phyloP scores from a whole-genome alignment of 2,113 vertebrate genomes.

The Sclerurus mexicanus region DNA sequence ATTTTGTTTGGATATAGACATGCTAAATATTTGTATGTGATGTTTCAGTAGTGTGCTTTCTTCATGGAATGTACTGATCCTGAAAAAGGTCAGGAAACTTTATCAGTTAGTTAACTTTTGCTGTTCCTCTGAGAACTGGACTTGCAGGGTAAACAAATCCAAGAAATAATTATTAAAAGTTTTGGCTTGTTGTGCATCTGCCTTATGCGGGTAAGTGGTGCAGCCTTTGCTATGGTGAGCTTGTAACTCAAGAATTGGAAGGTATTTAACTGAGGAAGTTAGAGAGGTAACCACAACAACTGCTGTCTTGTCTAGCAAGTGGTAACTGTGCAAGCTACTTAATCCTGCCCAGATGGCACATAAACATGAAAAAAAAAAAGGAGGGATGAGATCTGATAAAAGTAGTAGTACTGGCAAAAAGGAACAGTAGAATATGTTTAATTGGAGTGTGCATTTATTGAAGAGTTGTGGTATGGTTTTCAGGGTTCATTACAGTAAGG shows the following conservation, averaged over 20 bases:
- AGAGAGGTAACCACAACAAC: background rate
- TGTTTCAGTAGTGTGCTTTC: background rate
- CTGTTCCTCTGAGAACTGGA: background rate
- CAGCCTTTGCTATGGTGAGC: background rate
- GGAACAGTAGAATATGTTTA: background rate
- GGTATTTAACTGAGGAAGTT: background rate
- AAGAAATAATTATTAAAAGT: background rate
- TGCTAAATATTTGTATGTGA: background rate
- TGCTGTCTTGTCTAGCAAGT: background rate
- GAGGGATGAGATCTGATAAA: background rate
- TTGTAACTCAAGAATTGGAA: background rate
- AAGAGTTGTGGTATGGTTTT: background rate
- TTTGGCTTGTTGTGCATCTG: background rate
- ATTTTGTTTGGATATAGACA: background rate
- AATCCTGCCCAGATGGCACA: background rate
- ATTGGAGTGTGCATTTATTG: background rate
- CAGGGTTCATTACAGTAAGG: background rate
- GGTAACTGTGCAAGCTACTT: background rate
- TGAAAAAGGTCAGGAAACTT: background rate
- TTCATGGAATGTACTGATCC: background rate
- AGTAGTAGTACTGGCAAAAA: background rate
- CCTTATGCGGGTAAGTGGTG: background rate
- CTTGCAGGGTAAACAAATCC: background rate
- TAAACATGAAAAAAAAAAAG: background rate
- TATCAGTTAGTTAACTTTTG: background rate